Percentiles rank a stretch among this genome's conserved stretches.
Conservation (phyloP, 1,140 invertebrate genomes). For the Amphibalanus amphitrite region DNA sequence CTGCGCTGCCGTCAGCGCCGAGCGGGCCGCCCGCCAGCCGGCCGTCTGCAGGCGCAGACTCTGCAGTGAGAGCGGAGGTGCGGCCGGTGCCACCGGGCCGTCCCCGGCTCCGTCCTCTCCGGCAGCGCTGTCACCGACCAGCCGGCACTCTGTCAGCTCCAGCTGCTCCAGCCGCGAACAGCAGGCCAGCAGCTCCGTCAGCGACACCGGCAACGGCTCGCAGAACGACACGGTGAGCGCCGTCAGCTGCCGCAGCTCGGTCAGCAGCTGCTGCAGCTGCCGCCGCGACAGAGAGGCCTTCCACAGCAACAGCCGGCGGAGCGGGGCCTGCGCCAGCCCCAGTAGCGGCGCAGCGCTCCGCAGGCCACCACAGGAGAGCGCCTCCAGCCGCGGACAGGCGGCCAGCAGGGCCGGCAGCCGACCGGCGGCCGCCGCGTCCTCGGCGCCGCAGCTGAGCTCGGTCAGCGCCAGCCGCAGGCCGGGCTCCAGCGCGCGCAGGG, state of each 20-base stretch:
- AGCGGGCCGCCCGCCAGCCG: too few relatives aligned
- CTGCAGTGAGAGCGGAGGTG: not conserved
- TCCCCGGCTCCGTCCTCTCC: not conserved
- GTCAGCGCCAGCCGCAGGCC: not conserved
- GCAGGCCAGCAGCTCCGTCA: not conserved
- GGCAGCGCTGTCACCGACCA: too few relatives aligned
- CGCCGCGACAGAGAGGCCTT: not conserved
- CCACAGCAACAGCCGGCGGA: not conserved
- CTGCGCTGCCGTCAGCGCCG: not conserved
- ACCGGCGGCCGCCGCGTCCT: not conserved
- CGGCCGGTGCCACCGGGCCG: too few relatives aligned
- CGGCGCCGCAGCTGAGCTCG: not conserved
- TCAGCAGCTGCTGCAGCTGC: not conserved
- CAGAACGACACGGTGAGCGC: not conserved
- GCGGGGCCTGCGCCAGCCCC: not conserved
- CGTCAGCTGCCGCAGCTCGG: not conserved
- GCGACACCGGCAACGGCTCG: not conserved
- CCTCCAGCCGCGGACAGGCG: not conserved
- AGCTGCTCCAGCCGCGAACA: not conserved
- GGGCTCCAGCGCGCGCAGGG: not conserved
- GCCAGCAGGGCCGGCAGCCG: not conserved
- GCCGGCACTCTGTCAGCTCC: not conserved
- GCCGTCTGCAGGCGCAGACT: not conserved
- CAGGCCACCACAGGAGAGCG: not conserved
- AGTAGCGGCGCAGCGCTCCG: not conserved